Evolutionary conservation across 2,797 vertebrate genomes (phyloP), one percentile per base, ranked within the genome.

Genomic region (Clamator glandarius): DNA sequence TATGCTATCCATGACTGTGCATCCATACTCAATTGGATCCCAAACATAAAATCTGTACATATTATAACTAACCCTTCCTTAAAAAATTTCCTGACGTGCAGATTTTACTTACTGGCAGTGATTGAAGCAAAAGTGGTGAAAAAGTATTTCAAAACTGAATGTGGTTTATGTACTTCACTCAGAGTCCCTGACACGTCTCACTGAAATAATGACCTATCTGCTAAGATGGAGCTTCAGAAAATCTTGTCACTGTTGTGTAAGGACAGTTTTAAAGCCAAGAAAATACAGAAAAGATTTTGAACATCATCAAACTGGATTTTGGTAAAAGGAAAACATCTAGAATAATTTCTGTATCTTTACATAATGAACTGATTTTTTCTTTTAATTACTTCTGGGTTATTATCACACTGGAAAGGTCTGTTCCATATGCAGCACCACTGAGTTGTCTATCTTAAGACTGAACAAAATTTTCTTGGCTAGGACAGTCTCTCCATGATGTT

Each of bases 71-170:
- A 66, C 18, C 23, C 58, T 75, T 70, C 24, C 80, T 86, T 89
- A 59, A 90, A 95, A 97, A 93, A 48, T 63, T 26, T 80, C 79
- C 48, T 59, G 59, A 72, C 85, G 80, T 54, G 68, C 23, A 69
- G 84, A 92, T 91, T 93, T 90, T 85, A 79, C 46, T 91, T 94
- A 90, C 79, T 88, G 61, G 42, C 73, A 93, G 75, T 89, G 75
- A 93, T 64, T 92, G 62, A 92, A 95, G 90, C 36, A 93, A 84
- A 11, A 50, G 31, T 88, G 94, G 18, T 75, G 44, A 74, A 95
- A 92, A 83, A 63, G 6, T 67, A 92, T 89, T 91, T 84, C 51
- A 74, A 52, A 76, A 35, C 11, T 26, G 7, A 80, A 2, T 87
- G 57, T 78, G 75, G 51, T 75, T 96, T 94, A 75, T 25, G 79